These are phyloP conservation scores for Gymnorhina tibicen DNA, from an alignment of 2,113 vertebrate species.

Conservation along the genomic window DNA sequence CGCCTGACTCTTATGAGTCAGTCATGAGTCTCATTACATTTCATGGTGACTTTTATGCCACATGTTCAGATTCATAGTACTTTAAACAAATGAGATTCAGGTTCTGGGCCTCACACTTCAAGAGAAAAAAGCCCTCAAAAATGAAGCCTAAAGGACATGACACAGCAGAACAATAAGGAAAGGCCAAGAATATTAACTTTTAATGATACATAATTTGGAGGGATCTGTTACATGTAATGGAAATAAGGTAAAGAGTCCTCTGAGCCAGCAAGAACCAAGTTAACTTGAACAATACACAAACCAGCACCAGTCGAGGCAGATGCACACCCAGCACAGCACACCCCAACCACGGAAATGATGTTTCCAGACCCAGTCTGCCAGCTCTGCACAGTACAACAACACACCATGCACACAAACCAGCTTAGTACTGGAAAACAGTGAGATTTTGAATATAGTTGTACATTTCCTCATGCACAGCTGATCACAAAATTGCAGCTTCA, in stretches of 20 bases:
- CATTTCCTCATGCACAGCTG: background rate
- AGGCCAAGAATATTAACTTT: background rate
- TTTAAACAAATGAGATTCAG: background rate
- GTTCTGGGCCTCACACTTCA: background rate
- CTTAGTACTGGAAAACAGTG: background rate
- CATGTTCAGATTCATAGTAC: background rate
- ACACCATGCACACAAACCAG: background rate
- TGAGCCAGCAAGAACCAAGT: background rate
- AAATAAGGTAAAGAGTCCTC: background rate
- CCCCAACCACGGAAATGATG: rapidly evolving
- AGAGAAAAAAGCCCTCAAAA: background rate
- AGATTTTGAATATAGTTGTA: background rate
- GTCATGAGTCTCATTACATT: background rate
- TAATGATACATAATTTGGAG: background rate
- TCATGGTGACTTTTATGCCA: background rate
- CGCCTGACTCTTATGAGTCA: background rate
- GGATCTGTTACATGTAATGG: background rate
- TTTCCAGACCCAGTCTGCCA: rapidly evolving
- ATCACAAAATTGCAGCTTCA: background rate
- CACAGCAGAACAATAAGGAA: background rate
- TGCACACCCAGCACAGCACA: rapidly evolving
- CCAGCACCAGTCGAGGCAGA: rapidly evolving
- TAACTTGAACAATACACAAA: background rate
- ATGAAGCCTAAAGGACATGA: background rate
- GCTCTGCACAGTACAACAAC: background rate